A percentile compares a stretch with the other conserved stretches of the same genome.
Conservation (phyloP, 2,113 vertebrate genomes). For the Oncorhynchus keta region DNA sequence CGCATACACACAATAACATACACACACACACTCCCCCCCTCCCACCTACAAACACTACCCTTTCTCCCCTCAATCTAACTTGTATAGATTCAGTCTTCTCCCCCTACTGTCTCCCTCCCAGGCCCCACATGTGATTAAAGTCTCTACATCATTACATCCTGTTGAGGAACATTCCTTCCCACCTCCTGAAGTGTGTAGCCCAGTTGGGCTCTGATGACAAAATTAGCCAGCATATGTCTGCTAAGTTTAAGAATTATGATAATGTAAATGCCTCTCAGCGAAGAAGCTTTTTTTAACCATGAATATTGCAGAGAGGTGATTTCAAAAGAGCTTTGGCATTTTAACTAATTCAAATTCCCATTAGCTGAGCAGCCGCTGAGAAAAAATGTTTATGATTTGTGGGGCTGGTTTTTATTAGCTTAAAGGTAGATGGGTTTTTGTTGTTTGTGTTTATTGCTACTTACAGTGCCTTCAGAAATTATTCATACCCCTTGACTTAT, state of each 20-base stretch:
- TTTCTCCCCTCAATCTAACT: neutral
- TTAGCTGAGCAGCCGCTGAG: slow-evolving; percentile 17
- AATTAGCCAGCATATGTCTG: slow-evolving; percentile 52
- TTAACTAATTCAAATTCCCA: slow-evolving; percentile 71
- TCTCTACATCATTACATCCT: slow-evolving; percentile 56
- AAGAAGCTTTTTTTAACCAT: slow-evolving; percentile 57
- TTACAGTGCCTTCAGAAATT: too few species aligned
- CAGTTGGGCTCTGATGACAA: slow-evolving; percentile 55
- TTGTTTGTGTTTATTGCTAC: slow-evolving; percentile 33
- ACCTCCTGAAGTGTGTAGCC: slow-evolving; percentile 49
- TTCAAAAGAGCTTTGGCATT: slow-evolving; percentile 66
- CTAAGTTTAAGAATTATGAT: slow-evolving; percentile 67
- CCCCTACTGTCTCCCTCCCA: slow-evolving; percentile 33
- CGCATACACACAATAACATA: slow-evolving; percentile 7
- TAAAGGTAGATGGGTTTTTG: neutral
- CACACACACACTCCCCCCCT: slow-evolving; percentile 3
- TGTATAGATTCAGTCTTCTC: slow-evolving; percentile 27
- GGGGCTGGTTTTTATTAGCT: slow-evolving; percentile 41
- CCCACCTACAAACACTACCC: slow-evolving; percentile 43
- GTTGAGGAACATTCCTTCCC: slow-evolving; percentile 62
- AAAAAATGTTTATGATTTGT: slow-evolving; percentile 39
- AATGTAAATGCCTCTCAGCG: slow-evolving; percentile 68
- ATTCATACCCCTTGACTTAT: too few species aligned
- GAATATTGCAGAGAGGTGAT: slow-evolving; percentile 70
- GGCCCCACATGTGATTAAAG: slow-evolving; percentile 51